These are phyloP conservation scores for Pseudochirops corinnae DNA, from an alignment of 2,797 vertebrate species.

Conservation along the genomic window DNA sequence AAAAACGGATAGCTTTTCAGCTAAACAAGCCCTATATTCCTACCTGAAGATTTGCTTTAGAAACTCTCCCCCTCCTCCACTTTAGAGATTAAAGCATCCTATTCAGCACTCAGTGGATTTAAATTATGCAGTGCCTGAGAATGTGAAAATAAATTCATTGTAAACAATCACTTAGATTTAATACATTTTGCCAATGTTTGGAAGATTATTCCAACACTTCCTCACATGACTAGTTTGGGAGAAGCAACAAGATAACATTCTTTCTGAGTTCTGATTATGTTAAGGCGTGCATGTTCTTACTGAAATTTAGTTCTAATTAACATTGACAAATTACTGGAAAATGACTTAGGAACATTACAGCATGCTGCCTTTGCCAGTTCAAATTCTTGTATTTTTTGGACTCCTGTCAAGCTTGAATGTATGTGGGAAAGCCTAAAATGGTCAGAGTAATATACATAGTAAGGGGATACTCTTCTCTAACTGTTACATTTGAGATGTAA, in stretches of 20 bases:
- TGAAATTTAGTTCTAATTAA: conserved; percentile 48
- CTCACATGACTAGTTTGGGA: neutral
- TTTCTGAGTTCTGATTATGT: neutral
- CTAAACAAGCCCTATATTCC: neutral
- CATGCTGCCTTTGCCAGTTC: neutral
- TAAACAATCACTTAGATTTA: neutral
- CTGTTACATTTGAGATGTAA: neutral
- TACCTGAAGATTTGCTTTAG: conserved; percentile 42
- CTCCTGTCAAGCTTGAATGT: neutral
- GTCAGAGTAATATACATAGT: neutral
- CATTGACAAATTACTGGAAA: neutral
- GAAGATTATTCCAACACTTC: neutral
- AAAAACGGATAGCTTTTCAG: conserved; percentile 38
- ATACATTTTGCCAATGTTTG: neutral
- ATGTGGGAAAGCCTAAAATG: neutral
- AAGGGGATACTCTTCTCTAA: neutral
- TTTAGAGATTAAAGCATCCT: neutral
- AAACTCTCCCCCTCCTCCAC: neutral
- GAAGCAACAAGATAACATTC: neutral
- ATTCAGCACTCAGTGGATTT: neutral
- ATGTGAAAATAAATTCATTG: neutral
- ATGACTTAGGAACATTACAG: neutral
- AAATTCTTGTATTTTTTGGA: neutral
- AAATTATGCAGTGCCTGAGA: neutral
- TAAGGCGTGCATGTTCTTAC: neutral